Evolutionary conservation across 2,888 invertebrate species (phyloP).

Genomic region (Slavum lentiscoides): DNA sequence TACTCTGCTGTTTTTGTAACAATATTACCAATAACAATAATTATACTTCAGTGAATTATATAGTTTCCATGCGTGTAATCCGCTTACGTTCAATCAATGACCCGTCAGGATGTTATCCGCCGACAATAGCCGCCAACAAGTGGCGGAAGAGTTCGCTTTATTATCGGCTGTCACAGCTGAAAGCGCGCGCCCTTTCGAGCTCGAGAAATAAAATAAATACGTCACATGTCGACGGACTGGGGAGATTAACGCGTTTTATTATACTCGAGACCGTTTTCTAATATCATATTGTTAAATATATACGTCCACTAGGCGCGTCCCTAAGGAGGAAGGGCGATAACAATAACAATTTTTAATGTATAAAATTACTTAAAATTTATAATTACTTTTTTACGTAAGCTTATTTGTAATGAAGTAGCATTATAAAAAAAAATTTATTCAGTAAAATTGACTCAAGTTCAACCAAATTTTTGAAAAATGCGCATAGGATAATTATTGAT

Average conservation of each 20-base stretch:
- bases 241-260: constrained; percentile 1
- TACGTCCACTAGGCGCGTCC: no score
- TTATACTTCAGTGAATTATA: neutral
- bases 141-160: constrained; percentile 7
- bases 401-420: no score
- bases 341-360: no score
- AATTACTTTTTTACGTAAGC: no score
- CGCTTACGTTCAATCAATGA: constrained; percentile 23
- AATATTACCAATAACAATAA: neutral
- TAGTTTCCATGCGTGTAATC: neutral
- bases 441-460: no score
- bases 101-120: constrained; percentile 9
- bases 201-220: constrained; percentile 4
- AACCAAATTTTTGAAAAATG: no score
- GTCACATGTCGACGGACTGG: neutral
- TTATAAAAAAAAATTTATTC: no score
- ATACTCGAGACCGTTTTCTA: neutral
- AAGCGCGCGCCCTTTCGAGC: neutral
- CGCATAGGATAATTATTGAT: no score
- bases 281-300: neutral
- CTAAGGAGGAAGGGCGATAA: no score
- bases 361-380: no score
- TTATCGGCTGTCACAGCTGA: neutral
- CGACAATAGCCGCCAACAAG: constrained; percentile 9
- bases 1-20: neutral